Percentiles rank a stretch among this genome's conserved stretches.
Evolutionary conservation across 2,113 vertebrate genomes (phyloP).

Genomic region (Pseudorectes ferrugineus): DNA sequence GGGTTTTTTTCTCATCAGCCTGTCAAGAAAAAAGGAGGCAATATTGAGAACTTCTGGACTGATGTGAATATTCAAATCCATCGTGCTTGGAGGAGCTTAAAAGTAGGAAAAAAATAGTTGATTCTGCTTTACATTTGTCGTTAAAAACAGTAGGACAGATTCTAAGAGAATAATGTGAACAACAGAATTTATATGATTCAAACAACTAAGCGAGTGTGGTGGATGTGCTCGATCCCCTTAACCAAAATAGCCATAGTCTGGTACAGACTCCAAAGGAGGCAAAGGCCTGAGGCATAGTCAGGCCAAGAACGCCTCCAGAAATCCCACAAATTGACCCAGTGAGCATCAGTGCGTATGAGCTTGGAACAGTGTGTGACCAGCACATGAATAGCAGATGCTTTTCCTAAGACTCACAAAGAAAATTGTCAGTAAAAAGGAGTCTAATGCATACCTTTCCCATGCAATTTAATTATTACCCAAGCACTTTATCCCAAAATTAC

Average conservation of each 20-base stretch:
- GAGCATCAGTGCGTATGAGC: fast-evolving
- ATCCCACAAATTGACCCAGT: neutral
- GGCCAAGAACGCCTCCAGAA: neutral
- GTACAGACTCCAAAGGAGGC: neutral
- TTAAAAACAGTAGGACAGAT: neutral
- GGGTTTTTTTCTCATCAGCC: neutral
- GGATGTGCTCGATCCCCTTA: neutral
- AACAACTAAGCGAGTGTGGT: neutral
- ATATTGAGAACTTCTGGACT: neutral
- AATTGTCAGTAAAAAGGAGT: too few species aligned
- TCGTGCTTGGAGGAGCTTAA: neutral
- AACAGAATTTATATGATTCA: neutral
- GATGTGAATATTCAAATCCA: neutral
- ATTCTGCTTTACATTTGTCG: neutral
- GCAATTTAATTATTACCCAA: neutral
- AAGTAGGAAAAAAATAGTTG: neutral
- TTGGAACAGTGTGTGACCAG: neutral
- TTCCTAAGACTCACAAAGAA: neutral
- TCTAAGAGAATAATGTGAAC: neutral
- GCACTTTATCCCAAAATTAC: neutral
- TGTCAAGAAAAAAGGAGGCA: neutral
- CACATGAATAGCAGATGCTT: neutral
- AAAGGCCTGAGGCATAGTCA: neutral
- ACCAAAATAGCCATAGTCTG: neutral
- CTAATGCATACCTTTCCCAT: neutral